A percentile compares a stretch with the other conserved stretches of the same genome.
Conservation (phyloP, 1,140 invertebrate species). For the Papilio xuthus region DNA sequence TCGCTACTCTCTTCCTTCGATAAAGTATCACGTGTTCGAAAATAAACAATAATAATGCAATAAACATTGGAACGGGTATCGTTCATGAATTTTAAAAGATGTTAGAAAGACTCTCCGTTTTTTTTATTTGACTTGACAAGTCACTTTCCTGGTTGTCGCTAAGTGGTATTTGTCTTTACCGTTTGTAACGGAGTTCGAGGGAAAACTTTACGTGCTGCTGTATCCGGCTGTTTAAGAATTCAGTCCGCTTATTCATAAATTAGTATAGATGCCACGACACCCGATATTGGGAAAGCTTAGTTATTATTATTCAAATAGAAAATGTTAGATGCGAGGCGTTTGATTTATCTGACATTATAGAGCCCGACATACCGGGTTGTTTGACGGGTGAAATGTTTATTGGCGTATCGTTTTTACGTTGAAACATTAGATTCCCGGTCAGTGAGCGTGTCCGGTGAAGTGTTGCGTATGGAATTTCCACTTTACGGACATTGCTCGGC, state of each 20-base stretch:
- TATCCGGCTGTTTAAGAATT: constrained; percentile 33
- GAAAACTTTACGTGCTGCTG: constrained; percentile 20
- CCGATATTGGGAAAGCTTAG: constrained; percentile 45
- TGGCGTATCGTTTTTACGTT: constrained; percentile 65
- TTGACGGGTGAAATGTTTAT: constrained; percentile 64
- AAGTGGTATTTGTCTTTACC: constrained; percentile 41
- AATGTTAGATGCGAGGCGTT: constrained; percentile 46
- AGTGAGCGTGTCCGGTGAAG: constrained; percentile 57
- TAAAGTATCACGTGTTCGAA: constrained; percentile 21
- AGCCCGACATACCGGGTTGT: constrained; percentile 41
- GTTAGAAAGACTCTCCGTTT: constrained; percentile 42
- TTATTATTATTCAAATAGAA: constrained; percentile 45
- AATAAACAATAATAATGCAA: constrained; percentile 9
- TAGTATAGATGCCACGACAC: constrained; percentile 49
- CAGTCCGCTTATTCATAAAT: constrained; percentile 51
- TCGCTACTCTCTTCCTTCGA: constrained; percentile 3
- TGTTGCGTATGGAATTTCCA: constrained; percentile 66
- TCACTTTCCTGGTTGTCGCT: constrained; percentile 40
- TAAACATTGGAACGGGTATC: constrained; percentile 35
- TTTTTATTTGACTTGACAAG: constrained; percentile 53
- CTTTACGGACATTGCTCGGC: constrained; percentile 59
- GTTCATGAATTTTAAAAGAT: constrained; percentile 43
- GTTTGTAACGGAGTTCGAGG: constrained; percentile 38
- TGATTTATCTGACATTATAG: constrained; percentile 50
- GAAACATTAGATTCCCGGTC: constrained; percentile 64